Evolutionary conservation across 2,888 invertebrate genomes (phyloP), one percentile per base, ranked within the genome.

Genomic region (Limulus polyphemus): DNA sequence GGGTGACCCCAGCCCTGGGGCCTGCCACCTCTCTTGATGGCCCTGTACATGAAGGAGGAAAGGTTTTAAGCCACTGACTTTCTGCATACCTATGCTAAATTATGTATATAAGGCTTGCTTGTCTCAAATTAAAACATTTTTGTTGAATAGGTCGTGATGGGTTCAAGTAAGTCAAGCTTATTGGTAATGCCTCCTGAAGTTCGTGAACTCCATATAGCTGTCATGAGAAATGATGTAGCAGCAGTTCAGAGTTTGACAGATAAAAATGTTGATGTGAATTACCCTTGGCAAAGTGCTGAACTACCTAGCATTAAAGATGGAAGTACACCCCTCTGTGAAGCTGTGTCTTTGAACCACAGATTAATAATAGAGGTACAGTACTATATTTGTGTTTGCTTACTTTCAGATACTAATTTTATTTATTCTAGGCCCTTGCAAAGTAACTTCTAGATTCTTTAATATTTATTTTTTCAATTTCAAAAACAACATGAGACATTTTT

Each of bases 241-340:
- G 71, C 71, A 32, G 75, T 77, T 4, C 69, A 71, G 10, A 62
- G 69, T 47, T 69, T 75, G 55, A 71, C 75, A 32, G 65, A 70
- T 10, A 70, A 72, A 47, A 75, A 76, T 11, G 75, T 75, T 13
- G 74, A 77, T 65, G 72, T 77, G 13, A 76, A 77, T 69, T 75
- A 75, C 68, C 76, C 77, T 1, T 77, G 77, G 76, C 73, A 73
- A 61, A 77, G 77, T 63, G 73, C 75, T 10, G 72, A 74, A 48
- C 74, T 75, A 11, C 77, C 77, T n/a, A 76, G 76, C 69, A 73
- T 77, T 16, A 77, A 77, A 66, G 77, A 77, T 67, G 77, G 77
- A 55, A 75, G 74, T 46, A 77, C 77, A 10, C 77, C 77, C 5
- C 70, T 77, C n/a, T 71, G 76, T 61, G 75, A 76, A 65, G 77